Base-by-base conservation (phyloP, 1,140 invertebrate genomes). In the Drosophila littoralis region DNA sequence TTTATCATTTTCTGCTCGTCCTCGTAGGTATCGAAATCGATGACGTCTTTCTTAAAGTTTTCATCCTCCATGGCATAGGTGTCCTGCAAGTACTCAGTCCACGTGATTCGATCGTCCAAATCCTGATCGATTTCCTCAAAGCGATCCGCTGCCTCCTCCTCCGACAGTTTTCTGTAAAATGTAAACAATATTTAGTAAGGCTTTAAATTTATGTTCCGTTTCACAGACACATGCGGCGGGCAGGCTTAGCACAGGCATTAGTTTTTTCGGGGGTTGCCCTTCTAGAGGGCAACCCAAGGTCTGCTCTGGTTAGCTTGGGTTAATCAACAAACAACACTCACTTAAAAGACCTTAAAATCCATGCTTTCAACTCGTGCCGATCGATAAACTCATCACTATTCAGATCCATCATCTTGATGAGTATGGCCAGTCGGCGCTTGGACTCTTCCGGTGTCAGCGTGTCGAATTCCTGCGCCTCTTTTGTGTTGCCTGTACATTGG, bases 341-440 rank as follows among this genome's bases (percentile, higher is more conserved):
- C 97, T 94, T 95, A 92, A 99, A 99, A 46, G 98, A 99, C 79
- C 97, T 94, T 45, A 98, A 93, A 84, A 99, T 98, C 98, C 98
- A 99, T 6, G 96, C 94, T 92, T 96, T 96, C 1, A 99, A 93
- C 93, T 99, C 98, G 55, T 95, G 93, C 65, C 95, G 94, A 88
- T 96, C 96, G 75, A 99, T 96, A 66, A 92, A 93, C 71, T 95
- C 92, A 77, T 97, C 95, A 50, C 77, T 79, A 92, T 97, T 95
- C 15, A 95, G 91, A 93, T 99, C 98, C 97, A 99, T 99, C 93
- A 97, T 96, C 3, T 93, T 94, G n/a, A 98, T 93, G 17, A 99
- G 93, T 58, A 96, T 94, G 38, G 92, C 93, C 1, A 99, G 93
- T 67, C 98, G 93, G 84, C 94, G 93, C 91, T 97, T 98, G 0